phyloP scores from a whole-genome alignment of 2,113 vertebrate genomes.

The Sylvilagus bachmani region DNA sequence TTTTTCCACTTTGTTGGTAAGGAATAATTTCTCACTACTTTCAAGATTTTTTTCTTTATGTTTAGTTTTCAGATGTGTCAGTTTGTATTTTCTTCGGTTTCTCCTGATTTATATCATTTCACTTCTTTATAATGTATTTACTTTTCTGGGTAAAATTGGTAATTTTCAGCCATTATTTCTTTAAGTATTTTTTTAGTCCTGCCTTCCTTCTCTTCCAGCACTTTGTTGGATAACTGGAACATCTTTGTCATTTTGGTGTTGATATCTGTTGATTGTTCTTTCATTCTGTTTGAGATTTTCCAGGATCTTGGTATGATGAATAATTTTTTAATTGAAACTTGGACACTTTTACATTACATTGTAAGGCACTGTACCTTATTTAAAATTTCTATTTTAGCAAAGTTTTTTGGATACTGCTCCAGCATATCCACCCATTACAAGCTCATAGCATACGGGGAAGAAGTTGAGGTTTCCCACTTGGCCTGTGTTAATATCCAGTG shows the following conservation, averaged over 20 bases:
- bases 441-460: not conserved
- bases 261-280: not conserved
- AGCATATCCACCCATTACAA: not conserved
- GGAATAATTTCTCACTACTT: not conserved
- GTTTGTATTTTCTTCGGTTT: constrained; percentile 26
- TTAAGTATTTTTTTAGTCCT: not conserved
- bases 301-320: not conserved
- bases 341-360: not conserved
- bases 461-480: not conserved
- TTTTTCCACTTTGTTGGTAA: not conserved
- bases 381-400: not conserved
- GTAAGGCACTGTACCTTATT: not conserved
- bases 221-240: not conserved
- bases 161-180: not conserved
- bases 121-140: not conserved
- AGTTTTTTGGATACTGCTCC: not conserved
- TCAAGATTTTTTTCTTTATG: not conserved
- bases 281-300: not conserved
- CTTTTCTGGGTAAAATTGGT: not conserved
- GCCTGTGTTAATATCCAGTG: not conserved
- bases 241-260: not conserved
- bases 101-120: not conserved
- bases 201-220: not conserved
- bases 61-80: not conserved
- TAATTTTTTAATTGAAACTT: constrained; percentile 18